phyloP scores from a whole-genome alignment of 2,797 vertebrate genomes.

The Coreius guichenoti region DNA sequence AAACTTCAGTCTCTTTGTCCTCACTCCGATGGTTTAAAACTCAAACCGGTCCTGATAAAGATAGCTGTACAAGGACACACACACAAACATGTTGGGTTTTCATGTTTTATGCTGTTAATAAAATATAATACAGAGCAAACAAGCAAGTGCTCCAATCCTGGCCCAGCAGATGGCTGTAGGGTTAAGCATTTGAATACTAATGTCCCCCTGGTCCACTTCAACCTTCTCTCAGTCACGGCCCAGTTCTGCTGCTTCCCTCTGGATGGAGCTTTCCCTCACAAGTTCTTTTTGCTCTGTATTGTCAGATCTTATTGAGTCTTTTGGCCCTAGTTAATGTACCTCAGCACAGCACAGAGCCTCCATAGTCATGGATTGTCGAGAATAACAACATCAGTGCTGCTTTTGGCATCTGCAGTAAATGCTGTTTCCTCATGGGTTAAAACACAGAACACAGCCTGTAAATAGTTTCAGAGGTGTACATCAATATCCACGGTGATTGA shows the following conservation, averaged over 20 bases:
- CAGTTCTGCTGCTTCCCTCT: background rate
- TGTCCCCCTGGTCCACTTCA: constrained; percentile 27
- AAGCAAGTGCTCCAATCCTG: constrained; percentile 6
- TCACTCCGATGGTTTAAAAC: background rate
- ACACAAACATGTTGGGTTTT: too few species aligned
- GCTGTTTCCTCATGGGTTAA: constrained; percentile 3
- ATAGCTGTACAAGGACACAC: too few species aligned
- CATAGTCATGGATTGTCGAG: background rate
- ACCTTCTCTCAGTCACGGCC: constrained; percentile 16
- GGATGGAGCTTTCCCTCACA: background rate
- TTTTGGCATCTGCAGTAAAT: background rate
- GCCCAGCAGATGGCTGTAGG: constrained; percentile 29
- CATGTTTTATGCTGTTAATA: background rate
- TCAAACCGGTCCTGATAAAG: background rate
- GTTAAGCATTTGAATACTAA: constrained; percentile 28
- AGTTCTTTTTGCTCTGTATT: background rate
- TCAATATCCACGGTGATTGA: constrained; percentile 29
- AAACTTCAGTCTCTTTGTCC: too few species aligned
- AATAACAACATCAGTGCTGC: background rate
- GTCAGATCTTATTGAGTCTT: background rate
- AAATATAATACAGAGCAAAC: constrained; percentile 8
- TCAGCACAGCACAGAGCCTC: background rate
- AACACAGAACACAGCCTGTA: constrained; percentile 29
- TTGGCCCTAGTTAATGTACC: background rate
- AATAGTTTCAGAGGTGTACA: constrained; percentile 17